Base-by-base conservation (phyloP, 2,113 vertebrate species). In the Engystomops pustulosus region DNA sequence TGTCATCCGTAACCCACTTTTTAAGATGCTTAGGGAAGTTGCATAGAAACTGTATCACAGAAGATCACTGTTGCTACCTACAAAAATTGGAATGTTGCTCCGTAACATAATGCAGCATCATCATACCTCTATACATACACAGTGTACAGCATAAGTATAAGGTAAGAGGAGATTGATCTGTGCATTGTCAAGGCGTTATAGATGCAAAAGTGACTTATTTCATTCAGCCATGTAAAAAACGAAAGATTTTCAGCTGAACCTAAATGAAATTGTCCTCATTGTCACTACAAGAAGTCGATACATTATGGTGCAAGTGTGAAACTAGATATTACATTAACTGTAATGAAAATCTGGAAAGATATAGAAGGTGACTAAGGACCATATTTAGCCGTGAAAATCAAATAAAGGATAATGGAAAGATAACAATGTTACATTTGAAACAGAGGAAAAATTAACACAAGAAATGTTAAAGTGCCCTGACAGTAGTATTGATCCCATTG, bases 311-410 rank as follows among this genome's bases (percentile, higher is more conserved):
- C 18, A 68, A 77, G 82, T 84, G 82, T 77, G 71, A 77, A 77
- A 83, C 71, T 53, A 67, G 81, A 84, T 84, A 77, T 68, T 77
- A 51, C 58, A 68, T 69, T 84, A 84, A 38, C 71, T 3, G 60
- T 84, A 84, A 84, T 84, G 15, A 23, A 41, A 65, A 62, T 38
- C 62, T 76, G 71, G 60, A 67, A 34, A 83, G 71, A 62, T 67
- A 55, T 70, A 76, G 41, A 74, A 74, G 18, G 55, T 67, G 55
- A 68, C 30, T 77, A 78, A 68, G 60, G 9, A 47, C 55, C 41
- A 36, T 41, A 68, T 77, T 84, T 84, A 78, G 51, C 72, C 30
- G 60, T 84, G 82, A 68, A 84, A 77, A 84, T 84, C 82, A 84
- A 77, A 84, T 84, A 51, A 77, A 55, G 71, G 27, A 25, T 84